These are phyloP conservation scores for Clivina fossor DNA, from an alignment of 2,888 invertebrate genomes.

Conservation along the genomic window DNA sequence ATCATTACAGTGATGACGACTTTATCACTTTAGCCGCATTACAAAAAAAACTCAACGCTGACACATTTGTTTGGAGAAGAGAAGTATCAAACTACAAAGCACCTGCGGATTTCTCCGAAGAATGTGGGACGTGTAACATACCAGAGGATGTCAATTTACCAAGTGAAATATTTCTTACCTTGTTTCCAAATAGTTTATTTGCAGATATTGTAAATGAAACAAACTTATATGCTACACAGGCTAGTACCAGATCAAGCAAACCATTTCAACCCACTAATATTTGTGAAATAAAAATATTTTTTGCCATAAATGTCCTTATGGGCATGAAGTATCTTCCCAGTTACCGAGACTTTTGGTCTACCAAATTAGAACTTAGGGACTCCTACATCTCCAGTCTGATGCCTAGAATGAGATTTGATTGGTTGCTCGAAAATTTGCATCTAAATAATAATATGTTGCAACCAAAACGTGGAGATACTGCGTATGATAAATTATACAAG, in stretches of 20 bases:
- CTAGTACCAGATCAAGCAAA: slow-evolving; percentile 15
- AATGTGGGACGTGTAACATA: no score
- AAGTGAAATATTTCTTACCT: slow-evolving; percentile 10
- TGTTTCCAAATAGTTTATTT: slow-evolving; percentile 14
- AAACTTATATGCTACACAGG: slow-evolving; percentile 27
- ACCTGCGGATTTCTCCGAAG: no score
- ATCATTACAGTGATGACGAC: no score
- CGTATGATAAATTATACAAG: slow-evolving; percentile 42
- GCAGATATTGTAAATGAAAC: slow-evolving; percentile 23
- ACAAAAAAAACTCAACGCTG: no score
- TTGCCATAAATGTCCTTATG: slow-evolving; percentile 3
- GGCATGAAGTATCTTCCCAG: not conserved
- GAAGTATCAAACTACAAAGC: no score
- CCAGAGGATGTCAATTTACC: slow-evolving; percentile 5
- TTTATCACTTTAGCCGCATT: no score
- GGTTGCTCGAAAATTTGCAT: slow-evolving; percentile 39
- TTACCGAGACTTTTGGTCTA: not conserved
- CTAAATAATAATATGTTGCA: slow-evolving; percentile 39
- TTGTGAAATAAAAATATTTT: slow-evolving; percentile 10
- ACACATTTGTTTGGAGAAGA: no score
- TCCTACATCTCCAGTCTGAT: slow-evolving; percentile 16
- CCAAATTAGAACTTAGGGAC: not conserved
- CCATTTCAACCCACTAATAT: slow-evolving; percentile 7
- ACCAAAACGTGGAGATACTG: slow-evolving; percentile 34
- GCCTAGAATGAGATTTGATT: slow-evolving; percentile 38